phyloP scores from a whole-genome alignment of 2,888 invertebrate species.

The Drosophila eohydei region DNA sequence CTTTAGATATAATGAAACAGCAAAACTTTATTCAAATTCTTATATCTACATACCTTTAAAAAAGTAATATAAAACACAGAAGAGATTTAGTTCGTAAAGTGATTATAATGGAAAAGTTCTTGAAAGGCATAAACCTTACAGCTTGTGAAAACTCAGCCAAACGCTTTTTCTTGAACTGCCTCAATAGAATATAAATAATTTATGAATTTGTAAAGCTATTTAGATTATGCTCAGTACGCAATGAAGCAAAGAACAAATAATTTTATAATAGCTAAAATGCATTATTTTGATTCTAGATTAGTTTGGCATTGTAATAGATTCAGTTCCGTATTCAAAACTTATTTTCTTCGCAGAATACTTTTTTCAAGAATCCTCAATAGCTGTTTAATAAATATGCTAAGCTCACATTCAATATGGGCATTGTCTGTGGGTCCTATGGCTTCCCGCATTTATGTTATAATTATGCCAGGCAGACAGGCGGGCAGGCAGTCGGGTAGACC shows the following conservation, averaged over 20 bases:
- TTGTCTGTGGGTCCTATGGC: slow-evolving; percentile 46
- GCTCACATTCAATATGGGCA: slow-evolving; percentile 3
- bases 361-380: slow-evolving; percentile 14
- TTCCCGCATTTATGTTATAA: slow-evolving; percentile 45
- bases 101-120: neutral
- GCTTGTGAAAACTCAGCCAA: too few species aligned
- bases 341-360: slow-evolving; percentile 4
- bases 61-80: neutral
- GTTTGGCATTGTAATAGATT: neutral
- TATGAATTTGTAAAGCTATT: neutral
- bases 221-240: neutral
- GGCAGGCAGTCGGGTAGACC: slow-evolving; percentile 32
- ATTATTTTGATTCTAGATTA: neutral
- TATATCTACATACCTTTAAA: neutral
- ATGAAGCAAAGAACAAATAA: neutral
- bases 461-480: slow-evolving; percentile 25
- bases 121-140: neutral
- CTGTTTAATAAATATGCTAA: slow-evolving; percentile 1
- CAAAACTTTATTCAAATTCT: neutral
- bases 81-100: neutral
- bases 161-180: neutral
- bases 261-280: neutral
- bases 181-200: neutral
- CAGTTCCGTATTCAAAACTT: neutral
- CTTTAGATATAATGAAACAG: neutral